These are phyloP conservation scores for Carpatolechia fugitivella DNA, from an alignment of 2,888 invertebrate genomes.

Conservation along the genomic window DNA sequence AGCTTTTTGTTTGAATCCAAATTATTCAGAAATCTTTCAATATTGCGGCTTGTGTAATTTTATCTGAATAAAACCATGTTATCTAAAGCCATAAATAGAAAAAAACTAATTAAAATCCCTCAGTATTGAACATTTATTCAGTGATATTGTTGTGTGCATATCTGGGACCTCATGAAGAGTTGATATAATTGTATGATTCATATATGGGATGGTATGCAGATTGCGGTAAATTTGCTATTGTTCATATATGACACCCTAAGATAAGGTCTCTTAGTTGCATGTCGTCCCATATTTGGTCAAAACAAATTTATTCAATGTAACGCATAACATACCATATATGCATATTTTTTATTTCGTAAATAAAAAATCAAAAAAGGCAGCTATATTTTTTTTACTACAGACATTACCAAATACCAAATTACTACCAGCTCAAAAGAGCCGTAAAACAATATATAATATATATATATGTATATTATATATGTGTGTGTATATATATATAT, in stretches of 20 bases:
- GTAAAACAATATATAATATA: too few species aligned
- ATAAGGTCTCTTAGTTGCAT: neutral
- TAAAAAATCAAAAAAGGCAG: neutral
- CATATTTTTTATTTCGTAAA: neutral
- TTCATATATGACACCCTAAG: neutral
- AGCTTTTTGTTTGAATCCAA: neutral
- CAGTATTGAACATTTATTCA: neutral
- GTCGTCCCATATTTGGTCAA: neutral
- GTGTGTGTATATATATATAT: too few species aligned
- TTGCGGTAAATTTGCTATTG: too few species aligned
- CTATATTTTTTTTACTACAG: neutral
- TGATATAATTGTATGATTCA: neutral
- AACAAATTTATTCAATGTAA: neutral
- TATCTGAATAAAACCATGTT: neutral
- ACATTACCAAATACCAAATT: too few species aligned
- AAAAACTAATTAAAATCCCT: neutral
- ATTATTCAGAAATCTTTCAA: neutral
- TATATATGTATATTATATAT: too few species aligned
- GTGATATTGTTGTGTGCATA: neutral
- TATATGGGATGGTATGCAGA: slow-evolving; percentile 1
- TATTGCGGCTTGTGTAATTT: neutral
- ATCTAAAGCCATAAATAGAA: too few species aligned
- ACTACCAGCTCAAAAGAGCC: too few species aligned
- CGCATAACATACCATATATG: neutral
- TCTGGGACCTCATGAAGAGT: neutral